These are phyloP conservation scores for Larimichthys crocea DNA, from an alignment of 2,113 vertebrate genomes.

Conservation along the genomic window DNA sequence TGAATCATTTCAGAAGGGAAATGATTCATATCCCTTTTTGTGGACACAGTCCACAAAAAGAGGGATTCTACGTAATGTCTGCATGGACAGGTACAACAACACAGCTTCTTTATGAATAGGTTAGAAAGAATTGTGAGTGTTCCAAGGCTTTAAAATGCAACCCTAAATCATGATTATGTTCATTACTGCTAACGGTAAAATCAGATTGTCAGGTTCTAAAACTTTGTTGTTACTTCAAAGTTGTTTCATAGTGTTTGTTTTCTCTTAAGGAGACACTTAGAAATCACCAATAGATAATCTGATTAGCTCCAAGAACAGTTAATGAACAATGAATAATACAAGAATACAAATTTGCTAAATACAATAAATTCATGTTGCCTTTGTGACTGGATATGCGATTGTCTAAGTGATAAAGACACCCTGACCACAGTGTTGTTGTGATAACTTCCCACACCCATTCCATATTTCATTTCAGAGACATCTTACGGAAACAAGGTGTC, in stretches of 20 bases:
- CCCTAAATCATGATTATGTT: background rate
- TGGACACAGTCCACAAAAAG: background rate
- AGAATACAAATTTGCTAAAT: background rate
- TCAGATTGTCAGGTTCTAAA: background rate
- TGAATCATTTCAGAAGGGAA: slow-evolving; percentile 17
- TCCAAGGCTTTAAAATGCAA: background rate
- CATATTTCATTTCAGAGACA: slow-evolving; percentile 40
- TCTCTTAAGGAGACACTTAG: background rate
- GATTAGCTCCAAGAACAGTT: background rate
- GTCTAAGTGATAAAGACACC: background rate
- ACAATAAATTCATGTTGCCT: background rate
- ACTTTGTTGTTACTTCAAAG: background rate
- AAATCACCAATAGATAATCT: background rate
- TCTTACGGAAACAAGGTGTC: slow-evolving; percentile 7
- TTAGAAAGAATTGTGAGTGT: background rate
- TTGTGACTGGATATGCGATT: background rate
- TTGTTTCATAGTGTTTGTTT: background rate
- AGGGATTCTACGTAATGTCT: background rate
- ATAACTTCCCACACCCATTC: background rate
- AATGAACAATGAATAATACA: background rate
- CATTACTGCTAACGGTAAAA: background rate
- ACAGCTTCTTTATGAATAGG: background rate
- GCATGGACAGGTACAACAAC: too few relatives aligned
- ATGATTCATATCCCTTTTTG: slow-evolving; percentile 5
- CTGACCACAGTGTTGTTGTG: background rate